Percentiles rank a stretch among this genome's conserved stretches.
phyloP scores from a whole-genome alignment of 2,888 invertebrate species.

The Ectemnius continuus region DNA sequence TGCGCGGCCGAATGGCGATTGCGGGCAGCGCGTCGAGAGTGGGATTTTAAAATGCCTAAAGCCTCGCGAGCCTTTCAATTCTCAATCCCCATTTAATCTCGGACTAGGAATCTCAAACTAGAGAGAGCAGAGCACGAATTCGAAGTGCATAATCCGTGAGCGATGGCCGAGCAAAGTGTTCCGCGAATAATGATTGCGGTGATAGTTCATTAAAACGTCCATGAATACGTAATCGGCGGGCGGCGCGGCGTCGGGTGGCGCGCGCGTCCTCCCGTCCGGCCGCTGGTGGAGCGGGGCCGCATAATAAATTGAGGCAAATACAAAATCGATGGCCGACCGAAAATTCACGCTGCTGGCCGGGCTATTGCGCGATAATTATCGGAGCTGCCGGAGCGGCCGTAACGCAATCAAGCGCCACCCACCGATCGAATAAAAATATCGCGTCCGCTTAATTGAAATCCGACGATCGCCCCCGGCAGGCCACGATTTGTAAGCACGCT shows the following conservation, averaged over 20 bases:
- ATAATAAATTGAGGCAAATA: slow-evolving; percentile 31
- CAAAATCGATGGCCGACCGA: slow-evolving; percentile 24
- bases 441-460: slow-evolving; percentile 33
- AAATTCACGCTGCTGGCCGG: background rate
- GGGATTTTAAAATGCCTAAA: background rate
- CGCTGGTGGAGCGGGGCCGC: background rate
- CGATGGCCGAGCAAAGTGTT: slow-evolving; percentile 32
- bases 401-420: slow-evolving; percentile 36
- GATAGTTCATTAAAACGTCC: slow-evolving; percentile 52
- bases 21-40: background rate
- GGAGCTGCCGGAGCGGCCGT: slow-evolving; percentile 26
- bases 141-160: slow-evolving; percentile 25
- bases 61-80: background rate
- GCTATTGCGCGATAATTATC: slow-evolving; percentile 17
- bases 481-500: slow-evolving; percentile 1
- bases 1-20: background rate
- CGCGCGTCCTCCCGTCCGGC: no score
- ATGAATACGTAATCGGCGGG: slow-evolving; percentile 45
- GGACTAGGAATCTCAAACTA: slow-evolving; percentile 11
- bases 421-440: slow-evolving; percentile 33
- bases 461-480: slow-evolving; percentile 1
- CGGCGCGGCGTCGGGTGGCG: background rate
- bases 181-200: slow-evolving; percentile 27
- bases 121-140: slow-evolving; percentile 21
- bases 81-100: slow-evolving; percentile 25